phyloP scores from a whole-genome alignment of 2,797 vertebrate species.

The Halcyon chelicuti region DNA sequence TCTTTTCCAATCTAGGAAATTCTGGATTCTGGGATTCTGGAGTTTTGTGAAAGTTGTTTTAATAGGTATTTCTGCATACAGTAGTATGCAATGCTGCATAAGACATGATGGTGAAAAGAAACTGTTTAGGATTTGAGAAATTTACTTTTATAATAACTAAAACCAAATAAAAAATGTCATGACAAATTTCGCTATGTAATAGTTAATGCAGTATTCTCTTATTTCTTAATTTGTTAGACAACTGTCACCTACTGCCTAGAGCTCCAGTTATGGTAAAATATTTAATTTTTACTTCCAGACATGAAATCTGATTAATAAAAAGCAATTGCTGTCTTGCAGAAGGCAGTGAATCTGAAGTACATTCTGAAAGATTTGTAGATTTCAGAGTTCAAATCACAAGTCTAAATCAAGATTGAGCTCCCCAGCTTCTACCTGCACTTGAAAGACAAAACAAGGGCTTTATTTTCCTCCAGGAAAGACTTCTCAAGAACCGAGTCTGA shows the following conservation, averaged over 20 bases:
- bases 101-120: neutral
- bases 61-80: neutral
- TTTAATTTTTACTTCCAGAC: neutral
- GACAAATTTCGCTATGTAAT: neutral
- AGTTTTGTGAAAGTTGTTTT: neutral
- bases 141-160: neutral
- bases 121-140: neutral
- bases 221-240: neutral
- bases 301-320: neutral
- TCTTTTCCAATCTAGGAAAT: no score
- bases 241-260: neutral
- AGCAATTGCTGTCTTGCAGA: neutral
- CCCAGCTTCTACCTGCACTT: neutral
- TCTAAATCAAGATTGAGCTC: neutral
- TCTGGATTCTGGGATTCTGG: no score
- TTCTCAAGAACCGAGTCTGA: neutral
- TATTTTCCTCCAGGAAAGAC: accelerated
- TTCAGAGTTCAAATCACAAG: neutral
- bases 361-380: neutral
- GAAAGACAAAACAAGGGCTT: neutral
- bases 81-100: neutral
- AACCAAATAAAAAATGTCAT: neutral
- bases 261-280: neutral
- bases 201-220: accelerated
- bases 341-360: neutral